Evolutionary conservation across 2,888 invertebrate species (phyloP).

Genomic region (Sabatieria punctata): DNA sequence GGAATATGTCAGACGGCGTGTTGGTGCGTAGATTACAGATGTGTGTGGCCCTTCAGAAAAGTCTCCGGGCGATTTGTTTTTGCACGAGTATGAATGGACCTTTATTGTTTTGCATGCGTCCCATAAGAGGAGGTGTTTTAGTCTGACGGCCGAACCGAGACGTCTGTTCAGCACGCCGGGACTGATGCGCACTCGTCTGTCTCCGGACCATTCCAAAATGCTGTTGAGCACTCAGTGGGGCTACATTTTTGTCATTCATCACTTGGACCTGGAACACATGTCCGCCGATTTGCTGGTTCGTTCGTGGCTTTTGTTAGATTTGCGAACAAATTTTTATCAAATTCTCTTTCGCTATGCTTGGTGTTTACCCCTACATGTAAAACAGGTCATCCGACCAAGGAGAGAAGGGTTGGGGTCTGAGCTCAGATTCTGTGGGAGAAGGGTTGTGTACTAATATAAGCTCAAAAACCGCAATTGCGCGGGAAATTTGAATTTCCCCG

Average conservation of each 20-base stretch:
- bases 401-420: no score
- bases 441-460: no score
- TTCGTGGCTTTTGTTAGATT: constrained; percentile 12
- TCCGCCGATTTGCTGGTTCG: constrained; percentile 64
- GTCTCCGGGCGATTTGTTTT: not conserved
- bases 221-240: constrained; percentile 77
- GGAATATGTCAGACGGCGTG: no score
- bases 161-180: constrained; percentile 69
- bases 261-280: constrained; percentile 61
- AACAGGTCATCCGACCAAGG: no score
- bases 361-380: not conserved
- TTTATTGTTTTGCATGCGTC: no score
- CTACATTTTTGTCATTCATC: constrained; percentile 69
- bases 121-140: no score
- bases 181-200: constrained; percentile 66
- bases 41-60: not conserved
- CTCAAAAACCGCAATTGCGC: no score
- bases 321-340: not conserved
- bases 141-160: constrained; percentile 43
- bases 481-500: no score
- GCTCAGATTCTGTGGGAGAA: no score
- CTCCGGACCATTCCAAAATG: constrained; percentile 68
- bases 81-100: not conserved
- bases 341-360: no score
- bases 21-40: not conserved